Conservation (phyloP, 1,140 invertebrate genomes). For the Samia ricini region DNA sequence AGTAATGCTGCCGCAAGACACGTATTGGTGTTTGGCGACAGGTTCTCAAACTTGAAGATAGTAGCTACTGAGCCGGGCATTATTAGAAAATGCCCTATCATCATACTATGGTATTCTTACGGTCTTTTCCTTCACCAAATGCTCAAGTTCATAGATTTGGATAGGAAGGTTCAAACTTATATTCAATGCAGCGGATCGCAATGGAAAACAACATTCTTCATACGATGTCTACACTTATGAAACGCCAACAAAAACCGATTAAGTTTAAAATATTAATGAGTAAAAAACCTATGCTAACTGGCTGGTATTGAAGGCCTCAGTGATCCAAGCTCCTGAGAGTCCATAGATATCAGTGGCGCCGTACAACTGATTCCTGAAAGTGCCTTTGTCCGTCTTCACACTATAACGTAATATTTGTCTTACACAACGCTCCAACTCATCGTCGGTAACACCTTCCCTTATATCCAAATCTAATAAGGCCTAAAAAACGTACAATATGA, state of each 20-base stretch:
- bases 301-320: slow-evolving; percentile 88
- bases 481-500: slow-evolving; percentile 39
- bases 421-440: slow-evolving; percentile 78
- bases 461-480: slow-evolving; percentile 77
- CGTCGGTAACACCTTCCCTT: slow-evolving; percentile 61
- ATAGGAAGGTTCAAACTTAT: too few relatives aligned
- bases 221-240: too few relatives aligned
- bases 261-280: too few relatives aligned
- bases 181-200: not conserved
- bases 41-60: too few relatives aligned
- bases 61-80: too few relatives aligned
- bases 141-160: too few relatives aligned
- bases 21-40: too few relatives aligned
- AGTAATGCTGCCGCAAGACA: too few relatives aligned
- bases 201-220: not conserved
- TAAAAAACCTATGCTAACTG: slow-evolving; percentile 81
- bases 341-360: slow-evolving; percentile 86
- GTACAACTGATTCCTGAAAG: slow-evolving; percentile 88
- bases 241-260: too few relatives aligned
- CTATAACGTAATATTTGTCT: slow-evolving; percentile 82
- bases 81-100: too few relatives aligned
- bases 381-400: slow-evolving; percentile 84
- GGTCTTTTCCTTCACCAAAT: too few relatives aligned
- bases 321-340: slow-evolving; percentile 85
- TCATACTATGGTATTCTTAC: too few relatives aligned